Percentiles rank a stretch among this genome's conserved stretches.
These are phyloP conservation scores for Ophthalmolycus amberensis DNA, from an alignment of 2,113 vertebrate genomes.

Conservation along the genomic window DNA sequence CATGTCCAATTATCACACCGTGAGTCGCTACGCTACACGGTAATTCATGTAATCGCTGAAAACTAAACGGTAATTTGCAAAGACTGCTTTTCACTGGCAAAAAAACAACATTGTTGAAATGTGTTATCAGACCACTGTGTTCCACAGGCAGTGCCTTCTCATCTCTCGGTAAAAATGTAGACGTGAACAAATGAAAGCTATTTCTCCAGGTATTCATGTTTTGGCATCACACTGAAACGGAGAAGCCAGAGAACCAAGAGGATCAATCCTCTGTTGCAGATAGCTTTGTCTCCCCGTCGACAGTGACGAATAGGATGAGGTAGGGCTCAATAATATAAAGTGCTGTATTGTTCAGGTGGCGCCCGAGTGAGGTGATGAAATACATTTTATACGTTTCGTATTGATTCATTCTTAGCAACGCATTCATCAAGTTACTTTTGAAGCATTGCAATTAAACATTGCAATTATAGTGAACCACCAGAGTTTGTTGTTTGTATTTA, in stretches of 20 bases:
- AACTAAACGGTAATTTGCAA: constrained; percentile 20
- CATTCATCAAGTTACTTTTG: constrained; percentile 51
- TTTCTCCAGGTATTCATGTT: constrained; percentile 28
- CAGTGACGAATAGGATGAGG: constrained; percentile 54
- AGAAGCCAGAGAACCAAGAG: constrained; percentile 17
- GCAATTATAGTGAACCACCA: not conserved
- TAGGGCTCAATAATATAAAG: constrained; percentile 48
- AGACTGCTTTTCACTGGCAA: not conserved
- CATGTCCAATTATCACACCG: constrained; percentile 7
- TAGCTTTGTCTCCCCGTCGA: constrained; percentile 46
- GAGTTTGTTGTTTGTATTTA: constrained; percentile 12
- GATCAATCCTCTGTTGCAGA: constrained; percentile 40
- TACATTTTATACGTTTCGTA: constrained; percentile 31
- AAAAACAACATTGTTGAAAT: constrained; percentile 1
- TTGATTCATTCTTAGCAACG: constrained; percentile 53
- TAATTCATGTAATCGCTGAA: constrained; percentile 27
- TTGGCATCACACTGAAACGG: constrained; percentile 18
- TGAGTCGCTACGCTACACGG: not conserved
- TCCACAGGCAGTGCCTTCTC: not conserved
- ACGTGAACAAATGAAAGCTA: constrained; percentile 13
- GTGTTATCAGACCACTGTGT: not conserved
- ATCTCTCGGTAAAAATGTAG: constrained; percentile 8
- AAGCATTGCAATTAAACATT: constrained; percentile 14
- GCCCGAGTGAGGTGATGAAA: constrained; percentile 36
- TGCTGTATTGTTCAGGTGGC: constrained; percentile 36